These are phyloP conservation scores for Diorhabda carinulata DNA, from an alignment of 1,140 invertebrate species.

Conservation along the genomic window DNA sequence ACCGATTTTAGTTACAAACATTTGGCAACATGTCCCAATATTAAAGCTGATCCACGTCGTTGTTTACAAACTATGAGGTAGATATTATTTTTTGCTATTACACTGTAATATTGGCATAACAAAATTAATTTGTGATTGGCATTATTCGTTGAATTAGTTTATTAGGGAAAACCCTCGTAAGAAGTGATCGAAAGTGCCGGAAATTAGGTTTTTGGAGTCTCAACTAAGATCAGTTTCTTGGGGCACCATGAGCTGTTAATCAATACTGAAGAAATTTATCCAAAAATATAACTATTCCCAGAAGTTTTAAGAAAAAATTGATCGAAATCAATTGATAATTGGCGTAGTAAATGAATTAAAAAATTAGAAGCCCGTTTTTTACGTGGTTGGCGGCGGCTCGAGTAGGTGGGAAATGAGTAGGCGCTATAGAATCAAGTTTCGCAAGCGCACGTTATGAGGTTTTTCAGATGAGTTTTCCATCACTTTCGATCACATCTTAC, in stretches of 20 bases:
- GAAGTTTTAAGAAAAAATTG: too few relatives aligned
- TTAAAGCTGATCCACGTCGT: not conserved
- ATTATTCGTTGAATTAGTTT: not conserved
- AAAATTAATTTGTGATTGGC: not conserved
- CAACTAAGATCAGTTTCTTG: not conserved
- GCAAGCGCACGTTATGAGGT: too few relatives aligned
- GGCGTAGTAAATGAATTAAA: too few relatives aligned
- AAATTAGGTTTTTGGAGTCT: not conserved
- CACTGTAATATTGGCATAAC: not conserved
- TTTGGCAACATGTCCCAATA: not conserved
- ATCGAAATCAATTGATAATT: too few relatives aligned
- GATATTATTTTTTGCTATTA: slow-evolving; percentile 1
- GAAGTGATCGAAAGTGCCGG: not conserved
- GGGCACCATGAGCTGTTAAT: not conserved
- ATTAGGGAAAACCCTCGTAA: not conserved
- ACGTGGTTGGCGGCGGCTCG: too few relatives aligned
- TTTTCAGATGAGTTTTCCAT: too few relatives aligned
- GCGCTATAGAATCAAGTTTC: too few relatives aligned
- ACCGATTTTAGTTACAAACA: not conserved
- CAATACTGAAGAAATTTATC: not conserved
- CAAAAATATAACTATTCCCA: not conserved
- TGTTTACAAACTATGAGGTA: not conserved
- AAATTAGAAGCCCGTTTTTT: too few relatives aligned
- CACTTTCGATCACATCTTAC: too few relatives aligned
- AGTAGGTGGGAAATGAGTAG: too few relatives aligned